A percentile compares a stretch with the other conserved stretches of the same genome.
Conservation (phyloP, 2,797 vertebrate species). For the Coracias cyanogaster region DNA sequence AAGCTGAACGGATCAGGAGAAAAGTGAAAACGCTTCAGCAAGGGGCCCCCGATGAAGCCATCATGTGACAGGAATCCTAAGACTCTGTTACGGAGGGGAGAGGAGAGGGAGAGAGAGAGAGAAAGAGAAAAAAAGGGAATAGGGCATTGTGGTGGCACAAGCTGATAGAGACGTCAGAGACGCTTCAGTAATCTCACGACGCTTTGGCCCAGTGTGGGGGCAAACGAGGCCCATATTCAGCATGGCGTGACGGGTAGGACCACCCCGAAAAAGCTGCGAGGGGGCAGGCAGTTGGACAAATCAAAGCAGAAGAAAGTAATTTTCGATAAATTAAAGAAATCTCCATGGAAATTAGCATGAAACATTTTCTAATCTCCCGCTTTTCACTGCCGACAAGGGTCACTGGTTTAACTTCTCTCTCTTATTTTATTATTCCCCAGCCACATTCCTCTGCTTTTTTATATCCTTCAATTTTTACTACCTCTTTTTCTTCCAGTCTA, state of each 20-base stretch:
- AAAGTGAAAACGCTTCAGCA: constrained; percentile 81
- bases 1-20: constrained; percentile 85
- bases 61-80: constrained; percentile 94
- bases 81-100: constrained; percentile 68
- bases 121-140: constrained; percentile 72
- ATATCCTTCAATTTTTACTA: constrained; percentile 70
- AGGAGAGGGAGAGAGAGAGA: constrained; percentile 49
- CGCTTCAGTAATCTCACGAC: constrained; percentile 92
- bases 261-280: constrained; percentile 88
- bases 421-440: constrained; percentile 94
- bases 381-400: constrained; percentile 96
- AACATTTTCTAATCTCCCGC: constrained; percentile 98
- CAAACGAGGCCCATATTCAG: constrained; percentile 85
- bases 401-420: constrained; percentile 91
- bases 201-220: constrained; percentile 89
- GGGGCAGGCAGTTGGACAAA: constrained; percentile 85
- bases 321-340: constrained; percentile 99
- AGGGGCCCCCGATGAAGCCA: constrained; percentile 89
- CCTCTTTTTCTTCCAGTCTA: constrained; percentile 57
- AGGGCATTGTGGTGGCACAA: constrained; percentile 84
- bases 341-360: constrained; percentile 99
- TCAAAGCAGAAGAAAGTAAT: constrained; percentile 90
- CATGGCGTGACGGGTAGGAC: constrained; percentile 90
- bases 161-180: constrained; percentile 96
- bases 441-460: constrained; percentile 74